Evolutionary conservation across 2,113 vertebrate species (phyloP).

Genomic region (Dicrurus megarhynchus): DNA sequence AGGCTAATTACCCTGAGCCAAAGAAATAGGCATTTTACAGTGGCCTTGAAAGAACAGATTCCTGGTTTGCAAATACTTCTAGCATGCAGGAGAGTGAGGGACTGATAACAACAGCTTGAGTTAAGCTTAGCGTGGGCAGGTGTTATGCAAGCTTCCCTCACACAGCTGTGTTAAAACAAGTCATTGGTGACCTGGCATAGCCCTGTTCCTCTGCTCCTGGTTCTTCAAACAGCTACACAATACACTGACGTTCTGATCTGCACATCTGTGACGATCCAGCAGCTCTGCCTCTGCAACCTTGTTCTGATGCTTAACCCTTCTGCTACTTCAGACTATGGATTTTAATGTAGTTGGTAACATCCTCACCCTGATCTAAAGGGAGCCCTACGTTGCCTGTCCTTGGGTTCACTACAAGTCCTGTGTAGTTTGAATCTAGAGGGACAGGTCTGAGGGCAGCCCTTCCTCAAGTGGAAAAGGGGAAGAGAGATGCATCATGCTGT

Average conservation of each 20-base stretch:
- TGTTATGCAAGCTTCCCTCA: slow-evolving; percentile 68
- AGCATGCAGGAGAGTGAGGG: slow-evolving; percentile 11
- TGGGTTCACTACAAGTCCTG: neutral
- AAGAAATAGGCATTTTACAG: neutral
- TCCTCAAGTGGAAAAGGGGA: neutral
- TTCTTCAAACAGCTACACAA: neutral
- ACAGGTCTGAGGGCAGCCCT: neutral
- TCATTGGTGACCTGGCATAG: slow-evolving; percentile 29
- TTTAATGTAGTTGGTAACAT: neutral
- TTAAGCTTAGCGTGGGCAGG: slow-evolving; percentile 52
- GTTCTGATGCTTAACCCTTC: neutral
- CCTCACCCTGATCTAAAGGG: neutral
- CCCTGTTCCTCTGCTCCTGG: neutral
- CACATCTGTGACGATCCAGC: neutral
- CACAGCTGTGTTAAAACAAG: slow-evolving; percentile 53
- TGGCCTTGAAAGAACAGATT: neutral
- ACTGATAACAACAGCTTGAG: slow-evolving; percentile 56
- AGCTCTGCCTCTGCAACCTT: neutral
- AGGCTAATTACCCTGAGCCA: neutral
- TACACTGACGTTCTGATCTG: neutral
- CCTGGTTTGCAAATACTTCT: slow-evolving; percentile 14
- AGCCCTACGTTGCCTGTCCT: fast-evolving
- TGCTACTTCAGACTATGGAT: neutral
- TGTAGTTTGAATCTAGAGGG: neutral
- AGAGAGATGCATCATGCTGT: neutral